Evolutionary conservation across 1,140 invertebrate species (phyloP), one percentile per base, ranked within the genome.

Genomic region (Magallana gigas): DNA sequence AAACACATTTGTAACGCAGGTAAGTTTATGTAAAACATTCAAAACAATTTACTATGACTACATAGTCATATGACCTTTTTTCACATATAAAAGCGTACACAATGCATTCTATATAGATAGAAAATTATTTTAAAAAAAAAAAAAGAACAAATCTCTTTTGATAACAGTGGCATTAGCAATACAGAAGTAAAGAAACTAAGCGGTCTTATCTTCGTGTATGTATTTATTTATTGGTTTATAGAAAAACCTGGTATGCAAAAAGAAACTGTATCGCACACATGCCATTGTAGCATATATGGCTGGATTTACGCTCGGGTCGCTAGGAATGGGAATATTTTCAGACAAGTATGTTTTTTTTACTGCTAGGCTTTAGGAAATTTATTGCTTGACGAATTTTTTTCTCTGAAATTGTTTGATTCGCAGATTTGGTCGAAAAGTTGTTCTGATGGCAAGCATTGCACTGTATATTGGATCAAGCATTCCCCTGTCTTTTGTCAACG

Each of bases 281-380:
- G 96, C 96, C 12, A 97, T 97, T 93, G 96, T 97, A 5, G 91
- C 97, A 64, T 97, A 97, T 92, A 97, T 98, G 97, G 94, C 96
- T 88, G 97, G 97, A 88, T 97, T 97, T 82, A 96, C 97, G 92
- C 91, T 97, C 87, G 97, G 97, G 36, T 97, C 97, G 76, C 96
- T 97, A 62, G 94, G 97, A 58, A 97, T 97, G 92, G 97, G 97
- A 18, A 96, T 96, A 90, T 29, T 76, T 7, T 76, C 68, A 4
- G 68, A 76, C 29, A 9, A 11, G 68, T 76, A 48, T 48, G 36
- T 4, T 5, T 48, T 48, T 48, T 4, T 48, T 48, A 48, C 36
- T 48, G 36, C 36, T 5, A 48, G 36, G 5, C 36, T 23, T 23
- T 23, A 23, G 23, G 36, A 4, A 48, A 2, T 48, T 5, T 48